Base-by-base conservation (phyloP, 2,797 vertebrate genomes). In the Hylomyscus alleni region DNA sequence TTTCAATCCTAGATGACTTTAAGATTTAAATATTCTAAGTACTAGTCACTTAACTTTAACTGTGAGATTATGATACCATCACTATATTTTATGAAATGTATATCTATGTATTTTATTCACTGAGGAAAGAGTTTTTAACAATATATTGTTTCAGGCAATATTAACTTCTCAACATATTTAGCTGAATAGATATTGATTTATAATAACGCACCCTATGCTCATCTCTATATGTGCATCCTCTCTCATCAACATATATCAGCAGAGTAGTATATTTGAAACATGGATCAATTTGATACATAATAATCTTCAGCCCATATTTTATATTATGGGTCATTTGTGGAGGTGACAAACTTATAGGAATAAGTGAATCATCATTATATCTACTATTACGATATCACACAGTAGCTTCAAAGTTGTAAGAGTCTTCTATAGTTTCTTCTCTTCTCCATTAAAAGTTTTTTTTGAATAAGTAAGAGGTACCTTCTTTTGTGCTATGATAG, bases 11-110 rank as follows among this genome's bases (percentile, higher is more conserved):
- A 44, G 80, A 87, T 58, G 29, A 82, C 44, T 91, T 44, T 65
- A 77, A 56, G 72, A 86, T 75, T 67, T 93, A 73, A 88, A 52
- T 37, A 50, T 92, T 93, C 50, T 13, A 93, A 58, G 52, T 7
- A 75, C 84, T 1, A 88, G 31, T 37, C 44, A 67, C 52, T 17
- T 91, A 12, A 4, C 17, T 93, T 85, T 54, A 77, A 91, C 47
- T 67, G 31, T 81, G 31, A 94, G 80, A n/a, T 56, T 40, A 73
- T 78, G 52, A n/a, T 94, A 4, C 31, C 89, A 19, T 89, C 17
- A 72, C 9, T 95, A 54, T 20, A 44, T 89, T 91, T 76, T 86
- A 76, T 44, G 37, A 90, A 65, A 37, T 85, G 0, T 1, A 80
- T 22, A 65, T 86, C 34, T 93, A 2, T 5, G 0, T 77, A 77